phyloP scores from a whole-genome alignment of 2,888 invertebrate species.

The Crioceris asparagi region DNA sequence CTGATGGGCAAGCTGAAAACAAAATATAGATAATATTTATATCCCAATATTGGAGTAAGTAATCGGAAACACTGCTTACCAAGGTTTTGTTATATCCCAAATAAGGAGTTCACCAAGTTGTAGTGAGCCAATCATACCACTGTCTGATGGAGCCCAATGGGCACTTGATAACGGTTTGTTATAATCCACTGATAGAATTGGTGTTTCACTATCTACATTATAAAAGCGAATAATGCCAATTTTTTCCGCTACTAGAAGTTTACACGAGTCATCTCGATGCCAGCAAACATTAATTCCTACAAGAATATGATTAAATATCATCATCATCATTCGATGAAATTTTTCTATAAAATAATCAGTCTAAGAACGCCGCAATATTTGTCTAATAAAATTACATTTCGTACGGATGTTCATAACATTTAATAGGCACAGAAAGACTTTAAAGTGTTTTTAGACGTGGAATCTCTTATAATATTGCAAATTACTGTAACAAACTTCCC shows the following conservation, averaged over 20 bases:
- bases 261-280: conserved; percentile 58
- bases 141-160: conserved; percentile 59
- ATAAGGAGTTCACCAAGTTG: conserved; percentile 55
- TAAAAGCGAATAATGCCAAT: conserved; percentile 63
- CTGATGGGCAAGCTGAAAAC: conserved; percentile 47
- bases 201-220: conserved; percentile 54
- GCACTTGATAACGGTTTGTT: conserved; percentile 53
- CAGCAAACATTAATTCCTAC: conserved; percentile 50
- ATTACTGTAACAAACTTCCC: too few relatives aligned
- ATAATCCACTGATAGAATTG: conserved; percentile 54
- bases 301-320: conserved; percentile 8
- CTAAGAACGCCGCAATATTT: too few relatives aligned
- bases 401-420: too few relatives aligned
- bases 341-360: too few relatives aligned
- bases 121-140: conserved; percentile 49
- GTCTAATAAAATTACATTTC: too few relatives aligned
- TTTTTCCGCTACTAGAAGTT: conserved; percentile 65
- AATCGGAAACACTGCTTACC: too few relatives aligned
- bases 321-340: too few relatives aligned
- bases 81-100: conserved; percentile 57
- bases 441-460: too few relatives aligned
- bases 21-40: conserved; percentile 11
- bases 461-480: too few relatives aligned
- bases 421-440: too few relatives aligned
- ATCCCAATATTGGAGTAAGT: not conserved